Evolutionary conservation across 2,113 vertebrate genomes (phyloP), one percentile per base, ranked within the genome.

Genomic region (Strix aluco): DNA sequence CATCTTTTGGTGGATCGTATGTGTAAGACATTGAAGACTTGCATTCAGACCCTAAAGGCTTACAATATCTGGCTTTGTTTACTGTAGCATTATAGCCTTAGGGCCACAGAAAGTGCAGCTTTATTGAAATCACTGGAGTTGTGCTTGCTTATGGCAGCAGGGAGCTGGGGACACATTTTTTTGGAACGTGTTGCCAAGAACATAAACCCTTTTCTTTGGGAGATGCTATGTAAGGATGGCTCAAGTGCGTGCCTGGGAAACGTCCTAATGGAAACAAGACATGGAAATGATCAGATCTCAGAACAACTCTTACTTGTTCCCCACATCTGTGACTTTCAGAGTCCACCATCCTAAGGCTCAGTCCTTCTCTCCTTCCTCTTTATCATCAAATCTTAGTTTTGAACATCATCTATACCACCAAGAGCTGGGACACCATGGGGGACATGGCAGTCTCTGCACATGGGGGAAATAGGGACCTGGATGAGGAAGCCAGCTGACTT

Each of bases 101-200:
- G 89, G 91, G 94, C 84, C 87, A 34, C 86, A 94, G 78, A 96
- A 95, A 91, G 73, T 83, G 71, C 88, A 86, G 72, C 88, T 95
- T 96, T 88, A 81, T 93, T 92, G 92, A 94, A 97, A 52, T 94
- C 81, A 83, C 30, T 89, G 86, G 92, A 85, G 49, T 77, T 92
- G 51, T 52, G 78, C 72, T 94, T 92, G 81, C 81, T 96, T 95
- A 57, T 86, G 92, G 93, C 89, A 92, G 72, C 71, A 44, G 89
- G 81, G 94, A 95, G 54, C 74, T 95, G 87, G 90, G 94, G 81
- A 96, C 52, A 0, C 14, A 6, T 4, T 69, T 69, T 89, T 88
- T 87, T 81, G 73, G 80, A 96, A 66, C 0, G 0, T 63, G 38
- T 89, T 93, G 92, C 91, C 90, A 94, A 62, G 20, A 96, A 36